Evolutionary conservation across 2,113 vertebrate genomes (phyloP), one percentile per base, ranked within the genome.

Genomic region (Ceyx margarethae): DNA sequence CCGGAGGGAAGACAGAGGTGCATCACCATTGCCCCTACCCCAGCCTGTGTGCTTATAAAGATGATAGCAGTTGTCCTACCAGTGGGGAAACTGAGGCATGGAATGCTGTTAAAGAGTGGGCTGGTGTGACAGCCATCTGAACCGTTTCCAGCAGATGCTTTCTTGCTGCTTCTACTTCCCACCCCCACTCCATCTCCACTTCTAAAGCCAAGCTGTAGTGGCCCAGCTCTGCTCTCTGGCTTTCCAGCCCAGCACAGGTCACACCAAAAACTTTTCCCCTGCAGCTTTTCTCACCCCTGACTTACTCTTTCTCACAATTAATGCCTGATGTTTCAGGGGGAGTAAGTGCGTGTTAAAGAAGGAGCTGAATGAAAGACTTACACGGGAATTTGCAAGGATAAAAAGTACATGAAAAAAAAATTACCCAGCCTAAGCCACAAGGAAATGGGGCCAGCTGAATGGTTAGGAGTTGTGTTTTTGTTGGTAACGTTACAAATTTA

Each of bases 401-500:
- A 92, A 74, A 94, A 92, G 20, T 77, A 92, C 65, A 81, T 4
- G 20, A 82, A 89, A 82, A 91, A 78, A 78, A 80, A 83, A 64
- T 35, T 71, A 87, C 40, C 40, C 71, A 64, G 64, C 29, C 51
- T 74, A 93, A 91, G 77, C 82, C 72, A 81, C 33, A 53, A 65
- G 68, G 72, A 92, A 93, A 81, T 5, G 54, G 26, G 75, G 61
- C 43, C 50, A 91, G 33, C 65, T 0, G 4, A 81, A 94, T 72
- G 51, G 80, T 85, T 91, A 91, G 74, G 60, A 54, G 56, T 15
- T 93, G 76, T 40, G 81, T 93, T 85, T 84, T 68, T 43, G 66
- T 80, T 86, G 80, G 91, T 91, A 91, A 90, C 2, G 9, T 78
- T 86, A 93, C 85, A 90, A 90, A 95, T 93, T 80, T 81, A 94